phyloP scores from a whole-genome alignment of 2,888 invertebrate species.

The Callyntrura sp. region DNA sequence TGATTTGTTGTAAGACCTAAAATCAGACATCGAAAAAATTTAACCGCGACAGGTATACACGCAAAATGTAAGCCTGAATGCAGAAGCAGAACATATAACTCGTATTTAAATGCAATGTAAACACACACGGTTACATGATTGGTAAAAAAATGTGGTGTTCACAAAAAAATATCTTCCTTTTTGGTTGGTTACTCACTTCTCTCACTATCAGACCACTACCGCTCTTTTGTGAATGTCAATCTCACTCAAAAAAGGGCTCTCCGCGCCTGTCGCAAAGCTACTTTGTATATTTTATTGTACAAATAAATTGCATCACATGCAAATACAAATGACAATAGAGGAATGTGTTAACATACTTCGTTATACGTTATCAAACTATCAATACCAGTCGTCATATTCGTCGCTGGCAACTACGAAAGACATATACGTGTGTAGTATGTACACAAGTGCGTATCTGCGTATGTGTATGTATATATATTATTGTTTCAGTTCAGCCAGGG shows the following conservation, averaged over 20 bases:
- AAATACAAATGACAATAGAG: slow-evolving; percentile 36
- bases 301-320: slow-evolving; percentile 54
- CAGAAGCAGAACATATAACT: background rate
- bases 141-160: background rate
- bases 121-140: background rate
- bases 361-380: slow-evolving; percentile 2
- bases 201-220: background rate
- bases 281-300: slow-evolving; percentile 12
- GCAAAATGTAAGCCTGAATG: background rate
- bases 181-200: background rate
- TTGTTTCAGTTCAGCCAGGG: slow-evolving; percentile 41
- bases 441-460: background rate
- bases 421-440: background rate
- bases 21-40: slow-evolving; percentile 42
- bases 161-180: background rate
- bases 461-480: background rate
- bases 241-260: slow-evolving; percentile 23
- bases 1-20: slow-evolving; percentile 28
- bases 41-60: background rate
- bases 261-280: slow-evolving; percentile 38
- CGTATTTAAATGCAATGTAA: slow-evolving; percentile 34
- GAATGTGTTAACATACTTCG: slow-evolving; percentile 26
- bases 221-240: background rate
- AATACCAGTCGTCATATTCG: slow-evolving; percentile 23
- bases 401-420: background rate